Evolutionary conservation across 2,797 vertebrate species (phyloP).

Genomic region (Argentina silus): DNA sequence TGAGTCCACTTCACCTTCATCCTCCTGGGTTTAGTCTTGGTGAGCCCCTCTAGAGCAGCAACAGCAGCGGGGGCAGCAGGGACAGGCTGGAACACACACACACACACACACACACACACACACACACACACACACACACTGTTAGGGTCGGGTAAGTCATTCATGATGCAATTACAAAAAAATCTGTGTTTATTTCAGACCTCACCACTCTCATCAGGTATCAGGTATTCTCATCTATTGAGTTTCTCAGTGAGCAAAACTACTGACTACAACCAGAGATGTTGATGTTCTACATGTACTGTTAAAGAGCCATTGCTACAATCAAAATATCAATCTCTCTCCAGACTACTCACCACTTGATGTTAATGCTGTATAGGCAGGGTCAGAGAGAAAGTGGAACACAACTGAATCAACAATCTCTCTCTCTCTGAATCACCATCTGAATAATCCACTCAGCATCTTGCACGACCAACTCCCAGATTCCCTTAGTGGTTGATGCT

Average conservation of each 20-base stretch:
- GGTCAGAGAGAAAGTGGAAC: conserved; percentile 8
- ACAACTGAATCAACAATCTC: conserved; percentile 37
- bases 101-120: conserved; percentile 21
- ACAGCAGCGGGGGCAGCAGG: conserved; percentile 57
- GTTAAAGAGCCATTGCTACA: neutral
- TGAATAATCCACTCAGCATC: conserved; percentile 33
- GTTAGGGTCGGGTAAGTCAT: neutral
- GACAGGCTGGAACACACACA: conserved; percentile 54
- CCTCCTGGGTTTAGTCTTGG: conserved; percentile 46
- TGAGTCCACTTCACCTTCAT: conserved; percentile 86
- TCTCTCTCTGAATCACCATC: conserved; percentile 50
- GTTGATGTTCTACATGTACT: neutral
- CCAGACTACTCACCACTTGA: conserved; percentile 67
- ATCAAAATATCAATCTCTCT: conserved; percentile 37
- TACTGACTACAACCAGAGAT: conserved; percentile 3
- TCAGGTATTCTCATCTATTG: too few relatives aligned
- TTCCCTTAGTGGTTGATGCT: conserved; percentile 26
- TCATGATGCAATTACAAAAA: conserved; percentile 5
- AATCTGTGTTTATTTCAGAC: neutral
- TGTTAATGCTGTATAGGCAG: conserved; percentile 39
- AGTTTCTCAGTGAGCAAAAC: conserved; percentile 14
- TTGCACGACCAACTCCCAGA: conserved; percentile 12
- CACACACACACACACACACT: conserved; percentile 5
- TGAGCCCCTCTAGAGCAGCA: conserved; percentile 61
- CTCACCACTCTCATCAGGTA: too few relatives aligned